Evolutionary conservation across 1,140 invertebrate species (phyloP), one percentile per base, ranked within the genome.

Genomic region (Orius laevigatus): DNA sequence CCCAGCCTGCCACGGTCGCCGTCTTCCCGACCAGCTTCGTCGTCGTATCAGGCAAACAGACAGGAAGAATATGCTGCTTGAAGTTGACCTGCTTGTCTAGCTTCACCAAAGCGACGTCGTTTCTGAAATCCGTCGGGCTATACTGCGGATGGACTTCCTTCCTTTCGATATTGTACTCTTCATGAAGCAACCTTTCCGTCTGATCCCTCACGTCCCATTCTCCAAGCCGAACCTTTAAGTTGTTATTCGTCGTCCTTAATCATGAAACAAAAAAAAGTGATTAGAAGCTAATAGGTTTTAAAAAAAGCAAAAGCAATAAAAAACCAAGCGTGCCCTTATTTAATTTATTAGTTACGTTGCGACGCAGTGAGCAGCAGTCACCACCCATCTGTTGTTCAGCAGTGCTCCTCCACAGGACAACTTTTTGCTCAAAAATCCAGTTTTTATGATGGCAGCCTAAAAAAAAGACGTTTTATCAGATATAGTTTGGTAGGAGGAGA

Each of bases 1-100:
- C 88, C 87, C 87, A 92, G 12, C 88, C 88, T 0, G 85, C 84
- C 0, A 92, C 87, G 0, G 86, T 91, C 9, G 83, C 88, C 58
- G 78, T 82, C 58, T 82, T 76, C 3, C 87, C 87, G 0, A 79
- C 73, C 18, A 91, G 65, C 60, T 85, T 85, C 36, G 80, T 70
- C 53, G 76, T 73, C 38, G 73, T 70, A 1, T 76, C 72, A 16
- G 86, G 85, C 50, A 90, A 62, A 64, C 82, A 86, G 44, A 89
- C 85, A 1, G 88, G 88, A 34, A 89, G 70, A 49, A 92, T 90
- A 60, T 92, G 86, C 55, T 91, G 84, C 59, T 87, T 87, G 59
- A 84, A 91, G 11, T 32, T 31, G 25, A 92, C 84, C 34, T 78
- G 75, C 43, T 75, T 69, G 48, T 84, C 78, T 15, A 92, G 64